Base-by-base conservation (phyloP, 2,797 vertebrate species). In the Setipinna tenuifilis region DNA sequence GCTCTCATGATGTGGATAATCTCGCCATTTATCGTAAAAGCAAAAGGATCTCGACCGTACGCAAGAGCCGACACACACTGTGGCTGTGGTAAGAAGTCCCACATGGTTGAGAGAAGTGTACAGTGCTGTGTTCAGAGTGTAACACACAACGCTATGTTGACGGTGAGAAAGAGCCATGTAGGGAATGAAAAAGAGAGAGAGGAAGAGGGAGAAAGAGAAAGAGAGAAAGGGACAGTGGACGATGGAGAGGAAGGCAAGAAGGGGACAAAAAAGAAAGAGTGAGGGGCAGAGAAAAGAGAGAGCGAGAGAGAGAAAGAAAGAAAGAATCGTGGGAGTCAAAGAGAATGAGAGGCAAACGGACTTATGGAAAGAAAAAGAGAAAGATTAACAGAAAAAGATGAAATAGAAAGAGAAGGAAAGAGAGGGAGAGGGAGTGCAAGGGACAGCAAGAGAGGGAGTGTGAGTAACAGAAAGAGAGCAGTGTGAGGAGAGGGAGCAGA, bases 291-390 rank as follows among this genome's bases (percentile, higher is more conserved):
- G 28, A 54, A 7, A 54, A 54, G 31, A 75, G 28, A 75, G 17
- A 75, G 31, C 28, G 6, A 75, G 68, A 75, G 31, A 16, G 25
- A 17, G 68, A 88, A 90, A 86, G 85, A 68, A 54, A 14, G 9
- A 41, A 5, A 41, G 35, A 41, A 41, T 5, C 35, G 35, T 41
- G 35, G 35, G 35, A 41, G 35, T 41, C 35, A 41, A 5, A 41
- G 35, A 41, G 35, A 41, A 41, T 41, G 50, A 54, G 50, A 54
- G 50, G 9, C 2, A 54, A 14, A 9, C 7, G 9, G 50, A 54
- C 7, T 35, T 12, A 75, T 12, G 3, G 28, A 75, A 11, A 75
- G 68, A 75, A 14, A 75, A 11, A 75, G 17, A 75, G 68, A 75
- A 31, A 31, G 25, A 35, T 41, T 41, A 41, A 41, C 14, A 14